These are phyloP conservation scores for Cettia cetti DNA, from an alignment of 2,113 vertebrate species.

Conservation along the genomic window DNA sequence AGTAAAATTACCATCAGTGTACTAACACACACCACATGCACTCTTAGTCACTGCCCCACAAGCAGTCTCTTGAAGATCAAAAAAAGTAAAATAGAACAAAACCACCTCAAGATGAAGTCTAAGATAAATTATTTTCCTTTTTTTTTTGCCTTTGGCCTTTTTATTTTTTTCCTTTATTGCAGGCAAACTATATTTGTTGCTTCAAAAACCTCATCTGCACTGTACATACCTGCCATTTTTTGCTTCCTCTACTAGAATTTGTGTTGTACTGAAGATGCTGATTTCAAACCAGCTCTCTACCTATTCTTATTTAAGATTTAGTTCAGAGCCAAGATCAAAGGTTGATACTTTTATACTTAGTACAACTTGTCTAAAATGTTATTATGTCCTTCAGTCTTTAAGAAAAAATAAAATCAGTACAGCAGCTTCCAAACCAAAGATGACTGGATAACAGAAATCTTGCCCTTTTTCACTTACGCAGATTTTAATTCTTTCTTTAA, in stretches of 20 bases:
- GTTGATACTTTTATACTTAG: background rate
- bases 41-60: constrained; percentile 69
- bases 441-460: background rate
- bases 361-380: background rate
- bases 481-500: background rate
- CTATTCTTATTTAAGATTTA: background rate
- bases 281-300: background rate
- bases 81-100: constrained; percentile 64
- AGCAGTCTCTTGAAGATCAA: constrained; percentile 61
- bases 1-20: constrained; percentile 98
- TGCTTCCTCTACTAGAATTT: background rate
- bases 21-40: constrained; percentile 98
- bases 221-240: background rate
- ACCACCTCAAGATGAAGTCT: constrained; percentile 63
- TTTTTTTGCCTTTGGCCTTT: background rate
- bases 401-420: background rate
- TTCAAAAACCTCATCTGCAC: background rate
- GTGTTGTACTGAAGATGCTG: background rate
- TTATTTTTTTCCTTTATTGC: background rate
- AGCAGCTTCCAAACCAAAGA: background rate
- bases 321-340: background rate
- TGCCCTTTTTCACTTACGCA: background rate
- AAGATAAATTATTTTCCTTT: constrained; percentile 26
- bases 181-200: background rate
- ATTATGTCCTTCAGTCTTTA: background rate